phyloP scores from a whole-genome alignment of 2,888 invertebrate species.

The Lycophotia porphyrea region DNA sequence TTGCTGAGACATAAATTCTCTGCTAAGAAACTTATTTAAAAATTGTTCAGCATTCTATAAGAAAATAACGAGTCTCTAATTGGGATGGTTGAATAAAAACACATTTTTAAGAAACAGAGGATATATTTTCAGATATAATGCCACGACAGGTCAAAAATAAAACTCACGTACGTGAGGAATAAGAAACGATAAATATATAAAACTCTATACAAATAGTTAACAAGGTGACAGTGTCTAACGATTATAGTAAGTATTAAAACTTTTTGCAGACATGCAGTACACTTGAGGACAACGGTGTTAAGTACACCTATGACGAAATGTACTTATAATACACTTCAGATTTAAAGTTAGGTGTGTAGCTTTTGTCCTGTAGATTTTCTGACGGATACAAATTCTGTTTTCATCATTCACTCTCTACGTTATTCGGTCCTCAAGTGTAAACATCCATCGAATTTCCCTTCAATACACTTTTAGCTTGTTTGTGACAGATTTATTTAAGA shows the following conservation, averaged over 20 bases:
- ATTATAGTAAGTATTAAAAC: slow-evolving; percentile 59
- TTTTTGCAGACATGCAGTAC: slow-evolving; percentile 59
- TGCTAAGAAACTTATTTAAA: background rate
- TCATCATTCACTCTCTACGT: slow-evolving; percentile 30
- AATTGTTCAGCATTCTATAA: background rate
- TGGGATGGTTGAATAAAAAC: slow-evolving; percentile 73
- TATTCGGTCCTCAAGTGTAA: slow-evolving; percentile 65
- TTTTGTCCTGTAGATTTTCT: slow-evolving; percentile 2
- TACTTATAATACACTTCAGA: background rate
- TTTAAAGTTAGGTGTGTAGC: slow-evolving; percentile 10
- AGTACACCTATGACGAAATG: slow-evolving; percentile 9
- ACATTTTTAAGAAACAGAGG: slow-evolving; percentile 85
- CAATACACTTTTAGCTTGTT: slow-evolving; percentile 57
- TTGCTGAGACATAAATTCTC: slow-evolving; percentile 12
- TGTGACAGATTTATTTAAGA: slow-evolving; percentile 65
- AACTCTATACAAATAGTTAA: slow-evolving; percentile 89
- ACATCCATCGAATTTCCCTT: slow-evolving; percentile 63
- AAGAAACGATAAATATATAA: slow-evolving; percentile 87
- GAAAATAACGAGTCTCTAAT: background rate
- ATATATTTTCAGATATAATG: slow-evolving; percentile 90
- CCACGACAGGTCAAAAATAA: slow-evolving; percentile 89
- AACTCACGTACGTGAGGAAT: slow-evolving; percentile 85
- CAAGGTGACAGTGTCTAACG: slow-evolving; percentile 83
- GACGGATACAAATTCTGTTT: slow-evolving; percentile 24
- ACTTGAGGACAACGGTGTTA: slow-evolving; percentile 62